phyloP scores from a whole-genome alignment of 1,140 invertebrate species.

The Trichonephila clavata region DNA sequence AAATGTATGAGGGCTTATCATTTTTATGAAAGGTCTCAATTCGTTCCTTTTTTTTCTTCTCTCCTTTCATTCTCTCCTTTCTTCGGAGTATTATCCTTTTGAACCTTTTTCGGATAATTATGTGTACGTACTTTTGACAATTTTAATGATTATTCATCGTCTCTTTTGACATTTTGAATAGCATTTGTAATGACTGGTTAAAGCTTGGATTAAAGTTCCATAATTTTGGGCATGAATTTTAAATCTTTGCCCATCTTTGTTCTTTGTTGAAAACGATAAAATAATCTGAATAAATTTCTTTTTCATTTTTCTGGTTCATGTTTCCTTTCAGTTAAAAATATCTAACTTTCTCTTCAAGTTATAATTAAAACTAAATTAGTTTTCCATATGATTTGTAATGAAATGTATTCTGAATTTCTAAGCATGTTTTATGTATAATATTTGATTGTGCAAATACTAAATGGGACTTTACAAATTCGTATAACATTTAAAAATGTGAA shows the following conservation, averaged over 20 bases:
- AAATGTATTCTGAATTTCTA: too few relatives aligned
- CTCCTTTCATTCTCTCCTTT: background rate
- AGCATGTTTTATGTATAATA: too few relatives aligned
- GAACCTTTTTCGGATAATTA: constrained; percentile 13
- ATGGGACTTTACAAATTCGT: too few relatives aligned
- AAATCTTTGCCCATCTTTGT: background rate
- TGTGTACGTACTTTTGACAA: constrained; percentile 32
- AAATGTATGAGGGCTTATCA: constrained; percentile 61
- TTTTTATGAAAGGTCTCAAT: constrained; percentile 55
- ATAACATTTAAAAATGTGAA: too few relatives aligned
- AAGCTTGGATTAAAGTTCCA: background rate
- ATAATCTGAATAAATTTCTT: too few relatives aligned
- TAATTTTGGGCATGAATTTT: background rate
- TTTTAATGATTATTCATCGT: constrained; percentile 27
- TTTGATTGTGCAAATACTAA: too few relatives aligned
- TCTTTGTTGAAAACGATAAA: too few relatives aligned
- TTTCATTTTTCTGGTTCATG: too few relatives aligned
- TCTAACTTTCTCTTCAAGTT: too few relatives aligned
- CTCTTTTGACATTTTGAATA: background rate
- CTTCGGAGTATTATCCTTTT: background rate
- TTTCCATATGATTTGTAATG: too few relatives aligned
- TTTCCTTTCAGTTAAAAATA: too few relatives aligned
- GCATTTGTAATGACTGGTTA: background rate
- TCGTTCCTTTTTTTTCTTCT: constrained; percentile 25
- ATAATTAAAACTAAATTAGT: too few relatives aligned